Evolutionary conservation across 2,113 vertebrate genomes (phyloP).

Genomic region (Cyanoderma ruficeps): DNA sequence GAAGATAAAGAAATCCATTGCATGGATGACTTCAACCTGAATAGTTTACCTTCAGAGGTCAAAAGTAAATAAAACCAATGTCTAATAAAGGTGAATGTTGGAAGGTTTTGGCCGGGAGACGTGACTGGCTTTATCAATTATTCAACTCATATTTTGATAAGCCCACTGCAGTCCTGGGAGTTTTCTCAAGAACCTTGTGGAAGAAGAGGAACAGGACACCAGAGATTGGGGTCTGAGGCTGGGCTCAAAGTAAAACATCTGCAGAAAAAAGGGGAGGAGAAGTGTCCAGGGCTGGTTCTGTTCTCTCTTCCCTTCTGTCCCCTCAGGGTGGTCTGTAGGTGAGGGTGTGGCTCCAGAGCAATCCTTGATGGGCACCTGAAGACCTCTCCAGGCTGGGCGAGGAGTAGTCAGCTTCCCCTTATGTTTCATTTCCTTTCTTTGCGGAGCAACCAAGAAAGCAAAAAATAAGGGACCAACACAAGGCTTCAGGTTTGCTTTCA

Average conservation of each 20-base stretch:
- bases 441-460: background rate
- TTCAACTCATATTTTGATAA: background rate
- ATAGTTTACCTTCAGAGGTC: background rate
- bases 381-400: background rate
- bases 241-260: background rate
- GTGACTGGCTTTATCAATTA: background rate
- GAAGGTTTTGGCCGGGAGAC: background rate
- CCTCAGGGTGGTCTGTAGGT: accelerated
- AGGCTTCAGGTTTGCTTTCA: background rate
- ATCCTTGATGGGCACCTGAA: background rate
- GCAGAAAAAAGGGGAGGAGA: background rate
- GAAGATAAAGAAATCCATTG: background rate
- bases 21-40: background rate
- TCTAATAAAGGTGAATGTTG: background rate
- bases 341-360: background rate
- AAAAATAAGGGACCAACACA: background rate
- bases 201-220: background rate
- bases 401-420: background rate
- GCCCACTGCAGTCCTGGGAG: background rate
- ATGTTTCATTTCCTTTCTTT: background rate
- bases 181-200: background rate
- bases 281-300: background rate
- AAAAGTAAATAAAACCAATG: background rate
- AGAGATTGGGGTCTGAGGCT: background rate
- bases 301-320: background rate